These are phyloP conservation scores for Drosophila suzukii DNA, from an alignment of 1,140 invertebrate species.

Conservation along the genomic window DNA sequence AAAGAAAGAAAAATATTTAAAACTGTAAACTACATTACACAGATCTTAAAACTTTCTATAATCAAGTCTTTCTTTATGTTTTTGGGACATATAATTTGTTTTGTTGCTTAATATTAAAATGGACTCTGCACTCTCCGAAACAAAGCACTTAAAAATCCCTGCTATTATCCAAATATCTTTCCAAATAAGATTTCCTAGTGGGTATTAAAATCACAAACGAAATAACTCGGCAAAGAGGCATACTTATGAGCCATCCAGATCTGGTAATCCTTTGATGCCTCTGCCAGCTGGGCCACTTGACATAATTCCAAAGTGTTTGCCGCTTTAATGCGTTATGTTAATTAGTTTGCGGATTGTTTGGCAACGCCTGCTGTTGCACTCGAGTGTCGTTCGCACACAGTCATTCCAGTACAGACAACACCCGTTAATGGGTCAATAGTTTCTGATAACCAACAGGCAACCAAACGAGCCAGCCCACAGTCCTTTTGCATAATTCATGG, in stretches of 20 bases:
- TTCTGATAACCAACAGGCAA: constrained; percentile 62
- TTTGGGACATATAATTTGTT: too few relatives aligned
- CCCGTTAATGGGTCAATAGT: constrained; percentile 81
- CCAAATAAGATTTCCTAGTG: background rate
- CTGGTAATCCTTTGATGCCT: constrained; percentile 70
- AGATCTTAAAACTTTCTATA: too few relatives aligned
- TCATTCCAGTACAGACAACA: constrained; percentile 28
- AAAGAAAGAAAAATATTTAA: too few relatives aligned
- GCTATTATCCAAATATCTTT: background rate
- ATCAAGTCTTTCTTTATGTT: too few relatives aligned
- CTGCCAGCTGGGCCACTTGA: constrained; percentile 61
- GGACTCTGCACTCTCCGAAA: too few relatives aligned
- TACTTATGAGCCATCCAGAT: constrained; percentile 50
- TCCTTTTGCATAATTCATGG: constrained; percentile 79
- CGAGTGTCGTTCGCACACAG: constrained; percentile 52
- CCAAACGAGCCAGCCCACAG: constrained; percentile 35
- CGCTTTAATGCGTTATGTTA: constrained; percentile 76
- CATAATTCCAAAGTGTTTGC: constrained; percentile 75
- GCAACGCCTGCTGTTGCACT: constrained; percentile 39
- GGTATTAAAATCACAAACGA: background rate
- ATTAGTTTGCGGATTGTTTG: constrained; percentile 70
- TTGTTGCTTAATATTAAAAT: too few relatives aligned
- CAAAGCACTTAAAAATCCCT: background rate
- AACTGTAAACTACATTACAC: too few relatives aligned
- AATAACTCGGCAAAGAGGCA: background rate